These are phyloP conservation scores for Zaprionus nigranus DNA, from an alignment of 1,140 invertebrate species.

Conservation along the genomic window DNA sequence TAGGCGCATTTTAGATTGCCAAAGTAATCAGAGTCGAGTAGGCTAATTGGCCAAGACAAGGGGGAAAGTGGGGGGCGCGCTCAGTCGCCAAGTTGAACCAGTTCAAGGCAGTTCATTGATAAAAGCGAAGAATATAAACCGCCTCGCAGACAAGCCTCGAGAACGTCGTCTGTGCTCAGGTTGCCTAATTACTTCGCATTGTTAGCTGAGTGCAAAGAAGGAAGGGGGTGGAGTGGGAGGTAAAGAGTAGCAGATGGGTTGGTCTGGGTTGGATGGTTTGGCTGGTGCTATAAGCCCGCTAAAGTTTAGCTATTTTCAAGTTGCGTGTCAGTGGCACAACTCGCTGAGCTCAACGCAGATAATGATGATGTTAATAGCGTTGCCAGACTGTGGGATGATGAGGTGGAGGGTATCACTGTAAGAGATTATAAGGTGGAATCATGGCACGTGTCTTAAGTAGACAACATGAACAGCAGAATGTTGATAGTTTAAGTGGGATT, in stretches of 20 bases:
- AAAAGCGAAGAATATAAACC: conserved; percentile 24
- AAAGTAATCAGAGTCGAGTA: conserved; percentile 28
- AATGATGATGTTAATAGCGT: conserved; percentile 33
- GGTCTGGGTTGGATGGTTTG: neutral
- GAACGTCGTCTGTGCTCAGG: conserved; percentile 3
- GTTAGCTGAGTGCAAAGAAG: conserved; percentile 6
- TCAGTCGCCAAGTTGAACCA: neutral
- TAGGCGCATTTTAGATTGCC: conserved; percentile 29
- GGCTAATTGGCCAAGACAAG: conserved; percentile 1
- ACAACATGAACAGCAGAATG: neutral
- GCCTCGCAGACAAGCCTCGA: conserved; percentile 20
- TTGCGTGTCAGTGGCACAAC: conserved; percentile 38
- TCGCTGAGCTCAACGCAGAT: conserved; percentile 13
- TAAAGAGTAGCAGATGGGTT: neutral
- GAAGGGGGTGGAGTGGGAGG: too few species aligned
- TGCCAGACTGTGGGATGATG: conserved; percentile 22
- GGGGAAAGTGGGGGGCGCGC: neutral
- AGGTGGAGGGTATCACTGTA: neutral
- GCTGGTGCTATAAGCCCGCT: neutral
- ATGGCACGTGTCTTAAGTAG: conserved; percentile 13
- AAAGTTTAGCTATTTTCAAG: conserved; percentile 19
- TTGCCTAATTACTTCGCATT: conserved; percentile 45
- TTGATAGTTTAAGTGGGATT: neutral
- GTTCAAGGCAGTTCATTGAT: conserved; percentile 76
- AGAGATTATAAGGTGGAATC: neutral